phyloP scores from a whole-genome alignment of 2,113 vertebrate genomes.

The Poecile atricapillus region DNA sequence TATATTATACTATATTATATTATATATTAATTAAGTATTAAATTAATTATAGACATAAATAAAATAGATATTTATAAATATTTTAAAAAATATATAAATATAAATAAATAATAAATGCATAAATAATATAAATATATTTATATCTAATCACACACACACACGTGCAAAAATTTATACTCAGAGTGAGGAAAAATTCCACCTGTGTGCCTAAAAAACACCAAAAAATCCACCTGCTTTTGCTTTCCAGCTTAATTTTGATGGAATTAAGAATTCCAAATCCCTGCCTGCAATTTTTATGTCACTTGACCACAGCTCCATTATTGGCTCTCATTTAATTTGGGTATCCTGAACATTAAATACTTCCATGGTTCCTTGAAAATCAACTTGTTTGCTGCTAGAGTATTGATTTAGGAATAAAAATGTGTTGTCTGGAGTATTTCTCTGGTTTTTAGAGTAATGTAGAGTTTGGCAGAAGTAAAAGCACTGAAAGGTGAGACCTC shows the following conservation, averaged over 20 bases:
- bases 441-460: background rate
- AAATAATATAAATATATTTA: background rate
- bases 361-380: background rate
- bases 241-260: background rate
- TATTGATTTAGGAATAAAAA: background rate
- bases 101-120: background rate
- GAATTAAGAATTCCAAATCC: background rate
- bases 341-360: background rate
- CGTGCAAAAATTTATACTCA: background rate
- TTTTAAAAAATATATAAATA: too few species aligned
- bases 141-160: fast-evolving
- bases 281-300: background rate
- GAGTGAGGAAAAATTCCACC: background rate
- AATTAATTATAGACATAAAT: fast-evolving
- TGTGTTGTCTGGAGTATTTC: background rate
- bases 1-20: too few species aligned
- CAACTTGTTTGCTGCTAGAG: background rate
- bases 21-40: background rate
- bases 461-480: background rate
- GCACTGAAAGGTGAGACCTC: background rate
- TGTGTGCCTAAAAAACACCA: background rate
- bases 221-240: background rate
- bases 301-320: background rate
- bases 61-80: background rate
- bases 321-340: background rate